Base-by-base conservation (phyloP, 2,888 invertebrate genomes). In the Seira sanloemensis region DNA sequence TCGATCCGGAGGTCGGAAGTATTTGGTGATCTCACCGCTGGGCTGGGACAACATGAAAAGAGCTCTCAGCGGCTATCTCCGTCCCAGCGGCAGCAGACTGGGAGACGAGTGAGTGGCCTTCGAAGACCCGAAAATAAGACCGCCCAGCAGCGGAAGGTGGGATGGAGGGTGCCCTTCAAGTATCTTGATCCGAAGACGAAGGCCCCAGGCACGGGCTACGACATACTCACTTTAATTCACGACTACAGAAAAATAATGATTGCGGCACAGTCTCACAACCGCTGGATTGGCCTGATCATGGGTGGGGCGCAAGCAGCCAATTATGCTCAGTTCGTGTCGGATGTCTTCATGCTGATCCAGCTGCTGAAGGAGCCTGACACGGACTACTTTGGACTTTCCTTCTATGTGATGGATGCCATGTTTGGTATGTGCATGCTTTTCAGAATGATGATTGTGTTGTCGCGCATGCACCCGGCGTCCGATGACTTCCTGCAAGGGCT, bases 381-480 rank as follows among this genome's bases (percentile, higher is more conserved):
- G 23, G 87, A 86, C 19, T 85, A 85, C 37, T 78, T 86, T 65
- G 87, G 85, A 12, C 62, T 87, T 12, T 78, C 67, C 5, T 87
- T 87, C 65, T 87, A 84, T 65, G 71, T 84, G 2, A 82, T 82
- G 74, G 86, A 87, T 46, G 88, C 88, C 0, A 77, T 82, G 62
- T 82, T 84, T 62, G 86, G 88, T 21, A 88, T 88, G 86, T 66
- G 79, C 16, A 88, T 88, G 88, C 54, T 86, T 16, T 86, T 88
- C 27, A 46, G 86, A 16, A 88, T 86, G 86, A 78, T 87, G 67
- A 87, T 87, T 58, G 26, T 87, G 1, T 65, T 87, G 46, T 81
- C 87, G 0, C 62, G 84, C 62, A 66, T 87, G 77, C 78, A 75
- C 18, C 87, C 87, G 4, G 78, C 80, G 0, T 84, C 84, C 1